Conservation (phyloP, 2,113 vertebrate species). For the Eurypyga helias region DNA sequence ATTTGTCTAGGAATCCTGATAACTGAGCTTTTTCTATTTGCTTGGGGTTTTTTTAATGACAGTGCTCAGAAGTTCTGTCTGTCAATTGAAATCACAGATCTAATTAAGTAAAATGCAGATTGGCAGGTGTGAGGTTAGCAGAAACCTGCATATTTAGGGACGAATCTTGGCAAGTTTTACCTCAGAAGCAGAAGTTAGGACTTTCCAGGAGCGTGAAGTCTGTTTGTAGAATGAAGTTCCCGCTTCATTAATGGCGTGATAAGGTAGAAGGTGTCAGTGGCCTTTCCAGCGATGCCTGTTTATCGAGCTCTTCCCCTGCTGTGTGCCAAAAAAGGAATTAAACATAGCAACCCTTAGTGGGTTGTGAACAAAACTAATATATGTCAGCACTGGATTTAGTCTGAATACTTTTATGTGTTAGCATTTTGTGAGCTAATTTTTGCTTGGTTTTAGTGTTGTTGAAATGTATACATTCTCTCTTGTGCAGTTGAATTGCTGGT, state of each 20-base stretch:
- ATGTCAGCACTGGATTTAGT: neutral
- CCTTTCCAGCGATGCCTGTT: neutral
- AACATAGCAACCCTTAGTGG: neutral
- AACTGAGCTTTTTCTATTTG: neutral
- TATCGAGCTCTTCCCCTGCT: neutral
- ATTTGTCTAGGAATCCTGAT: neutral
- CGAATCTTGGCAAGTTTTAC: neutral
- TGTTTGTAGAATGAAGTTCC: neutral
- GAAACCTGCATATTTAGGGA: neutral
- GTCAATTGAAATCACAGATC: neutral
- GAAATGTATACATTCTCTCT: neutral
- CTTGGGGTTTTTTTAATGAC: neutral
- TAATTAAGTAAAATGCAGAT: neutral
- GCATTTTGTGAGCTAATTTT: neutral
- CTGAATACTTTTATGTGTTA: neutral
- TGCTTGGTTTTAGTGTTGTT: neutral
- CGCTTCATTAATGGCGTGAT: neutral
- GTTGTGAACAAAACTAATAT: accelerated
- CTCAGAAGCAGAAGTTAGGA: neutral
- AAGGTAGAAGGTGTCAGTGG: neutral
- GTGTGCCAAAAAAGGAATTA: neutral
- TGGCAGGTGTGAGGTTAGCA: neutral
- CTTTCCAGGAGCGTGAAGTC: neutral
- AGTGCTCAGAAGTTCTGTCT: neutral
- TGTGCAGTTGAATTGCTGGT: conserved; percentile 88